Conservation (phyloP, 2,113 vertebrate genomes). For the Steatornis caripensis region DNA sequence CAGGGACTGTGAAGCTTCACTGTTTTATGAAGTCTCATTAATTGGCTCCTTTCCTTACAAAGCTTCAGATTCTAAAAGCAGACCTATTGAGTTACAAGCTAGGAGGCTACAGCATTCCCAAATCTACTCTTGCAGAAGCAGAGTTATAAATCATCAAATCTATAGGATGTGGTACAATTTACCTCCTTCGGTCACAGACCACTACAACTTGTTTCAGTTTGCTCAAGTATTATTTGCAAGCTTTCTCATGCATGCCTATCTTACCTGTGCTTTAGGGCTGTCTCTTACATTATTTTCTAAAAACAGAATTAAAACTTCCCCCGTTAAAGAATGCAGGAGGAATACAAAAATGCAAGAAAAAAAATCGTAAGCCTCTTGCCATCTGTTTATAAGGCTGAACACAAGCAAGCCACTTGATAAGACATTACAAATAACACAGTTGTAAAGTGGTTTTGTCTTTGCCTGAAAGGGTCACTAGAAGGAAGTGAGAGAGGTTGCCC, state of each 20-base stretch:
- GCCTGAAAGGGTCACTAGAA: background rate
- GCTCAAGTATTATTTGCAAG: background rate
- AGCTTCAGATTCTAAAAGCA: background rate
- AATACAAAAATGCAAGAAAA: background rate
- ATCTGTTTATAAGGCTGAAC: background rate
- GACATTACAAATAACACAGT: background rate
- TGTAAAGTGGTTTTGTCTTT: background rate
- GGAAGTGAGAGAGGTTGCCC: background rate
- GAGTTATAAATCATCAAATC: background rate
- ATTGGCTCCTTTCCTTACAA: background rate
- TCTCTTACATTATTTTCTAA: background rate
- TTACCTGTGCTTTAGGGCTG: background rate
- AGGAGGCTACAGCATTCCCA: background rate
- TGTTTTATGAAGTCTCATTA: background rate
- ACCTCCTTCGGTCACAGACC: background rate
- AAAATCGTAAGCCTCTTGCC: background rate
- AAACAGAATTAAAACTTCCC: background rate
- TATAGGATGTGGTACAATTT: background rate
- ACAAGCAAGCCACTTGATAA: background rate
- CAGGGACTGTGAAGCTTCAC: accelerated
- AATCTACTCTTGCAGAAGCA: background rate
- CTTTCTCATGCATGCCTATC: background rate
- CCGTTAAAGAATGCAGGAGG: background rate
- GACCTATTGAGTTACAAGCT: background rate
- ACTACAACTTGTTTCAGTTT: background rate